phyloP scores from a whole-genome alignment of 2,797 vertebrate genomes.

The Potorous gilbertii region DNA sequence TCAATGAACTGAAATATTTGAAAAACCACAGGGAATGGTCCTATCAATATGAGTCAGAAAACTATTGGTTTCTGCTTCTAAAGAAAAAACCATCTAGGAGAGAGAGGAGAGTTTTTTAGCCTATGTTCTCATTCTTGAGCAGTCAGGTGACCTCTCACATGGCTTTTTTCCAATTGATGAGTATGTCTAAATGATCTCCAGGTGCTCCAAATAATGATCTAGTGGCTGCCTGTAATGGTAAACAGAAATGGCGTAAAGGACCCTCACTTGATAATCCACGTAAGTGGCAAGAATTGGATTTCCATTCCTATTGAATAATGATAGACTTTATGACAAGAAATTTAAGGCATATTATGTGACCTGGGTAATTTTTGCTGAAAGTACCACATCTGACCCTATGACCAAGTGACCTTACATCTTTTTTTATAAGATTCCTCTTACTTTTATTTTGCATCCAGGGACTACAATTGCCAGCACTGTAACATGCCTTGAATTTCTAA shows the following conservation, averaged over 20 bases:
- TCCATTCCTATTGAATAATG: conserved; percentile 78
- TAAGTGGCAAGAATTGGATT: conserved; percentile 74
- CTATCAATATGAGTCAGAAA: conserved; percentile 48
- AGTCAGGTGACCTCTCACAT: background rate
- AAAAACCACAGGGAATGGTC: conserved; percentile 47
- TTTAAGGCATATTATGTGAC: conserved; percentile 71
- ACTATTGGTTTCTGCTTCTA: conserved; percentile 56
- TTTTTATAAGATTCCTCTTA: background rate
- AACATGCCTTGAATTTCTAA: background rate
- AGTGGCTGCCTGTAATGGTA: conserved; percentile 67
- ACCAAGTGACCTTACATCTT: conserved; percentile 40
- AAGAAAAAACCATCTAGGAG: conserved; percentile 49
- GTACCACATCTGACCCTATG: conserved; percentile 67
- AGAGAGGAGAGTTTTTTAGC: conserved; percentile 42
- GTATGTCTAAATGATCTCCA: conserved; percentile 41
- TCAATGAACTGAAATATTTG: conserved; percentile 25
- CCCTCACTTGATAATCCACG: conserved; percentile 63
- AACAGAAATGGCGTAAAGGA: conserved; percentile 71
- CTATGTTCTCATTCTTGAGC: conserved; percentile 11
- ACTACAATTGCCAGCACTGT: conserved; percentile 1
- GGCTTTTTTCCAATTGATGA: conserved; percentile 53
- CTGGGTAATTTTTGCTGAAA: conserved; percentile 72
- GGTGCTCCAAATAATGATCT: conserved; percentile 65
- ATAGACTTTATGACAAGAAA: conserved; percentile 81
- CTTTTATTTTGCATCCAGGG: conserved; percentile 18